Base-by-base conservation (phyloP, 2,797 vertebrate species). In the Scolopax rusticola region DNA sequence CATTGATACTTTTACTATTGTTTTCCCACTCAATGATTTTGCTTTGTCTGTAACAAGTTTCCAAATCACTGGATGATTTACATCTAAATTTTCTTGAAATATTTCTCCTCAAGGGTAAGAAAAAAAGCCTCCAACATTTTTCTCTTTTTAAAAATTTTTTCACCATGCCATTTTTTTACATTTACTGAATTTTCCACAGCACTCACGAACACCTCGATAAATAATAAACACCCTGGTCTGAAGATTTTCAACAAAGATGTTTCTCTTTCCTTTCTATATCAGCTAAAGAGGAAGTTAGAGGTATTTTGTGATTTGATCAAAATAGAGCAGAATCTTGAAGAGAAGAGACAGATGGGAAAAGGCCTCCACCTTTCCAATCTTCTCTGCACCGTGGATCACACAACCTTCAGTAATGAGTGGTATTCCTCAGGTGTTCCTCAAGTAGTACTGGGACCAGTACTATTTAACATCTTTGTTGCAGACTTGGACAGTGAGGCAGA, bases 41-140 rank as follows among this genome's bases (percentile, higher is more conserved):
- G 8, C 11, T 84, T 60, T 68, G 18, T 24, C 6, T 45, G 16
- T 20, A 48, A 50, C 4, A 33, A n/a, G 1, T 54, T 59, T 57
- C 40, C 48, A 90, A 53, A 78, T 38, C 3, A 21, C 8, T 8
- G 63, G 2, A 9, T 63, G n/a, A 38, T 67, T 67, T 59, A 2
- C 28, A 59, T 24, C 25, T 63, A 56, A 60, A 41, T 64, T 67
- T 59, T 70, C 11, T 20, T 75, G 20, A 71, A 67, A 47, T 21
- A 75, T 14, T 81, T 70, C 6, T 93, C 41, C 15, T 51, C 9
- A 80, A 4, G 43, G 1, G 1, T 36, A 65, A 18, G 21, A 60
- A n/a, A 43, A 11, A 18, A 9, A 33, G 3, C 1, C 5, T 6
- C 5, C n/a, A 51, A 2, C 0, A 5, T 28, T 43, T 43, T 36